Conservation (phyloP, 2,797 vertebrate species). For the Nyctibius grandis region DNA sequence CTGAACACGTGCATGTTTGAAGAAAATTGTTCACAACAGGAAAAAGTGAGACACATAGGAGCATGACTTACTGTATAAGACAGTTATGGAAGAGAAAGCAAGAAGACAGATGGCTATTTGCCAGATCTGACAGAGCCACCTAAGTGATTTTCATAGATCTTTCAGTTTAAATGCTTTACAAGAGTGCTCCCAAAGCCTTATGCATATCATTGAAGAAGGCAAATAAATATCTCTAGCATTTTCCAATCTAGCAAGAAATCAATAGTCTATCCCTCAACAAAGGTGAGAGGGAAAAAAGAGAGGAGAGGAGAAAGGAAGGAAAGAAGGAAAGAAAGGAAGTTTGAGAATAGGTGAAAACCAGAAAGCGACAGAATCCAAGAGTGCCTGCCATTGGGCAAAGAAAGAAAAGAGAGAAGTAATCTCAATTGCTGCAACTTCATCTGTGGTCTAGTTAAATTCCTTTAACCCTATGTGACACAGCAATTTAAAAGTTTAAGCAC, state of each 20-base stretch:
- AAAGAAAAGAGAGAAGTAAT: background rate
- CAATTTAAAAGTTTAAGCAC: background rate
- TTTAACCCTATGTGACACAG: background rate
- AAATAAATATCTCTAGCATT: background rate
- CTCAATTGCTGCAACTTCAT: background rate
- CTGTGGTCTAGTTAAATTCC: background rate
- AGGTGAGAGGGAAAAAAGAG: background rate
- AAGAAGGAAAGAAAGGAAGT: background rate
- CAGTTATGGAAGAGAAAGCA: background rate
- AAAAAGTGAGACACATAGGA: background rate
- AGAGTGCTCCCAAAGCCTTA: background rate
- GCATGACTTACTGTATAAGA: background rate
- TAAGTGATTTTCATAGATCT: background rate
- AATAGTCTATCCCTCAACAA: background rate
- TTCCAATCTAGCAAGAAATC: background rate
- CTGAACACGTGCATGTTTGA: background rate
- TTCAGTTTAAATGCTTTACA: background rate
- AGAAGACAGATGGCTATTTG: conserved; percentile 4
- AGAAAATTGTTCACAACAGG: background rate
- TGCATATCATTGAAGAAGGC: background rate
- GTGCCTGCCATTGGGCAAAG: background rate
- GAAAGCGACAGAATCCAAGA: background rate
- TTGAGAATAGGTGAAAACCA: background rate
- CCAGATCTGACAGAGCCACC: background rate
- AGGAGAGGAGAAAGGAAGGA: too few species aligned